phyloP scores from a whole-genome alignment of 2,797 vertebrate species.

The Neopelma chrysocephalum region DNA sequence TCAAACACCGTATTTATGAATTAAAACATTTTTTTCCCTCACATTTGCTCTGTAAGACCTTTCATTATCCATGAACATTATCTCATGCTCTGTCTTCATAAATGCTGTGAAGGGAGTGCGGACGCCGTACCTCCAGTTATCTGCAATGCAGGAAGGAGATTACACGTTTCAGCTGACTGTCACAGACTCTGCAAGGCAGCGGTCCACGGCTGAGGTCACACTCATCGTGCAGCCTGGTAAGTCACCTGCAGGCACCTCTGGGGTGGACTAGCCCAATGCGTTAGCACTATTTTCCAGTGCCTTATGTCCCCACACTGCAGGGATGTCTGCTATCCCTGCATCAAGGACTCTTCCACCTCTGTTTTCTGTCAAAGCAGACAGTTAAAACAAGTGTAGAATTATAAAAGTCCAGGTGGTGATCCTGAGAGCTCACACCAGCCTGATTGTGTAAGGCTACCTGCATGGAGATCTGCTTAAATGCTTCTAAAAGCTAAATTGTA shows the following conservation, averaged over 20 bases:
- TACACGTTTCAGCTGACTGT: constrained; percentile 80
- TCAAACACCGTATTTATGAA: neutral
- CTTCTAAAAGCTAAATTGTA: neutral
- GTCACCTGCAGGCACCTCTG: neutral
- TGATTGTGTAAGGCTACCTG: neutral
- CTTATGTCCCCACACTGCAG: neutral
- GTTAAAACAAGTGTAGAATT: neutral
- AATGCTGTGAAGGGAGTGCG: constrained; percentile 58
- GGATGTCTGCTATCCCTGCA: neutral
- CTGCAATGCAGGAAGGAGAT: constrained; percentile 79
- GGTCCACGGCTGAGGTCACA: constrained; percentile 72
- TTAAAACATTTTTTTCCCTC: neutral
- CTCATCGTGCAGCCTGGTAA: constrained; percentile 80
- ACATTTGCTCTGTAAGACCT: neutral
- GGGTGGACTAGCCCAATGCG: neutral
- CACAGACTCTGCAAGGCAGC: constrained; percentile 78
- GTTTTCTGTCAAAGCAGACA: neutral
- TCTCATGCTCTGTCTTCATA: fast-evolving
- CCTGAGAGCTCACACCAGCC: neutral
- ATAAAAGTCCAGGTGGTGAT: neutral
- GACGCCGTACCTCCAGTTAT: constrained; percentile 77
- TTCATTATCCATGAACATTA: neutral
- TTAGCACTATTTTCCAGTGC: fast-evolving
- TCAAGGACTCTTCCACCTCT: neutral
- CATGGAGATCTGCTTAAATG: neutral